Evolutionary conservation across 2,113 vertebrate species (phyloP).

Genomic region (Alces alces): DNA sequence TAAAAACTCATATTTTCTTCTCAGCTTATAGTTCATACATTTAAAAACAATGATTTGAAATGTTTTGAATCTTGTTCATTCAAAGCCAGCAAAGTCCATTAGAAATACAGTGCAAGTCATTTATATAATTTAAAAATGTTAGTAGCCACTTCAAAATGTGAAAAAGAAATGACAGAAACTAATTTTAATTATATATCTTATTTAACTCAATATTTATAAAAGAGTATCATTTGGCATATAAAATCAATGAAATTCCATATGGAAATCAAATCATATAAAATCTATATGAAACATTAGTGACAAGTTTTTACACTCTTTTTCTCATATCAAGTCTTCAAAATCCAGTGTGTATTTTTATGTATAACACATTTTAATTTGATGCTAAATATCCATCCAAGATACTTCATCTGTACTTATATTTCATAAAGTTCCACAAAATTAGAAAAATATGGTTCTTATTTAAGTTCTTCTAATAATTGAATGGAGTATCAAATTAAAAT

Average conservation of each 20-base stretch:
- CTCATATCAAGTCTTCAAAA: constrained; percentile 20
- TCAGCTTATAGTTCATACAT: neutral
- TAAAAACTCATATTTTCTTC: constrained; percentile 8
- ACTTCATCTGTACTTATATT: constrained; percentile 14
- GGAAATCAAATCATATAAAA: neutral
- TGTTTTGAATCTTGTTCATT: constrained; percentile 33
- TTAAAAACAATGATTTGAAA: neutral
- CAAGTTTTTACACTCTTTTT: neutral
- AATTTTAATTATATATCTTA: constrained; percentile 4
- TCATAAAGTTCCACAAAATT: neutral
- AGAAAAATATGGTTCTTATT: neutral
- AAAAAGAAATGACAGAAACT: neutral
- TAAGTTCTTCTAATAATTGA: neutral
- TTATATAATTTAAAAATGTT: neutral
- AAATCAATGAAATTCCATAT: neutral
- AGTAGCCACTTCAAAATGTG: neutral
- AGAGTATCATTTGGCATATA: neutral
- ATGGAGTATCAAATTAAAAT: constrained; percentile 5
- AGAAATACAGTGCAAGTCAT: neutral
- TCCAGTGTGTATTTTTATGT: neutral
- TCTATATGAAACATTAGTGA: neutral
- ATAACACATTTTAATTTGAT: neutral
- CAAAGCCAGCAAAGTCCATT: neutral
- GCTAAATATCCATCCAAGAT: constrained; percentile 1
- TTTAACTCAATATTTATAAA: neutral